Evolutionary conservation across 2,888 invertebrate species (phyloP).

Genomic region (Erebia palarica): DNA sequence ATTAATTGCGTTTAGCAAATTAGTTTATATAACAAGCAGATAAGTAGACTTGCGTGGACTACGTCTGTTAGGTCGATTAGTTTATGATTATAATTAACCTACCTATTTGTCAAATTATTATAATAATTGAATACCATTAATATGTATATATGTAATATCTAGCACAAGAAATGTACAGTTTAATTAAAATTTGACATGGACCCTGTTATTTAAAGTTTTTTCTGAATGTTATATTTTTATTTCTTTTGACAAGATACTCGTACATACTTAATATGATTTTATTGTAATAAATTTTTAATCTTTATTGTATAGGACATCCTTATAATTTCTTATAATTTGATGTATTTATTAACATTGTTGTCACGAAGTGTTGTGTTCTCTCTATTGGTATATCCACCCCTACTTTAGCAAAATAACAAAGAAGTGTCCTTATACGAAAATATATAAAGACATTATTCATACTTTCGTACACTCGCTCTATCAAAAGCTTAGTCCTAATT

Average conservation of each 20-base stretch:
- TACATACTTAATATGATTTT: too few species aligned
- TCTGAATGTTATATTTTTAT: too few species aligned
- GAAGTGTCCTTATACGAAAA: neutral
- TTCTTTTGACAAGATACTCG: too few species aligned
- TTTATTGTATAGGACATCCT: neutral
- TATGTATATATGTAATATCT: too few species aligned
- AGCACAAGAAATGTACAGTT: too few species aligned
- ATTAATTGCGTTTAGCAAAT: constrained; percentile 75
- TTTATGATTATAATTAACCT: constrained; percentile 5
- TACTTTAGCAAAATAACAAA: constrained; percentile 2
- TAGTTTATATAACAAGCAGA: constrained; percentile 61
- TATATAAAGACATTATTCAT: constrained; percentile 4
- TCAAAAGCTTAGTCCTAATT: constrained; percentile 16
- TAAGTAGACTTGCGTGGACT: constrained; percentile 33
- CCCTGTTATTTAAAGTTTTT: too few species aligned
- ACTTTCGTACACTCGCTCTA: neutral
- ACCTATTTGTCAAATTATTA: neutral
- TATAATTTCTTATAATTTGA: too few species aligned
- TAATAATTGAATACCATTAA: too few species aligned
- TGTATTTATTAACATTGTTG: neutral
- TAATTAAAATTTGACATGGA: too few species aligned
- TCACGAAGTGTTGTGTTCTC: neutral
- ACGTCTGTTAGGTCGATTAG: constrained; percentile 24
- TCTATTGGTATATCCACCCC: neutral
- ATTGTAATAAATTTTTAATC: neutral